Base-by-base conservation (phyloP, 2,888 invertebrate species). In the Eupithecia centaureata region DNA sequence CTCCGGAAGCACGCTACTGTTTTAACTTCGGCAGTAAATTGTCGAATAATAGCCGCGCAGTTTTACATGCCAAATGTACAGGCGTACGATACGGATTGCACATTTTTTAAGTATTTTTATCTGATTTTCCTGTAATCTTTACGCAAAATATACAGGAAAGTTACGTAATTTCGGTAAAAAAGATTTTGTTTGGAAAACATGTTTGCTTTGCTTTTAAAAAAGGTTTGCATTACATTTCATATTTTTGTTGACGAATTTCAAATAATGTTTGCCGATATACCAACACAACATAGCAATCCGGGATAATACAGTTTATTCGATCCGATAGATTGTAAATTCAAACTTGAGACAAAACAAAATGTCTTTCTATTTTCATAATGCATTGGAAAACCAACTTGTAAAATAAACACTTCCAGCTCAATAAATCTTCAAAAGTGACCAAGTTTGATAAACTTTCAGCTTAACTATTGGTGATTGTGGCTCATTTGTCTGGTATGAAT, bases 11-110 rank as follows among this genome's bases (percentile, higher is more conserved):
- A 63, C 63, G 59, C 59, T 27, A 63, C 51, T 28, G 58, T 52
- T 51, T 51, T 33, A 63, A 67, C 67, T 63, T 59, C 47, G 33
- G 64, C 35, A 64, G 64, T 64, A 64, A 64, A 64, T 64, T 35
- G 35, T 59, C 25, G 54, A 15, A 33, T 52, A 63, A 57, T 27
- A 52, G 12, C 28, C 47, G 35, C 30, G 18, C 57, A 22, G 32
- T 33, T 57, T 63, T 63, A 63, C 52, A 65, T 61, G 61, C 54
- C 65, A 61, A 65, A 51, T 60, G 28, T 32, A 28, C 12, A n/a
- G 30, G 5, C 30, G 13, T 52, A 25, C 27, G 28, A 56, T 56
- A 28, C 28, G 8, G 30, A n/a, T n/a, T n/a, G 54, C 18, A 54
- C n/a, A 30, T 30, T 30, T 8, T 13, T 2, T n/a, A 27, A 27